phyloP scores from a whole-genome alignment of 2,888 invertebrate species.

The Caenorhabditis sp. region DNA sequence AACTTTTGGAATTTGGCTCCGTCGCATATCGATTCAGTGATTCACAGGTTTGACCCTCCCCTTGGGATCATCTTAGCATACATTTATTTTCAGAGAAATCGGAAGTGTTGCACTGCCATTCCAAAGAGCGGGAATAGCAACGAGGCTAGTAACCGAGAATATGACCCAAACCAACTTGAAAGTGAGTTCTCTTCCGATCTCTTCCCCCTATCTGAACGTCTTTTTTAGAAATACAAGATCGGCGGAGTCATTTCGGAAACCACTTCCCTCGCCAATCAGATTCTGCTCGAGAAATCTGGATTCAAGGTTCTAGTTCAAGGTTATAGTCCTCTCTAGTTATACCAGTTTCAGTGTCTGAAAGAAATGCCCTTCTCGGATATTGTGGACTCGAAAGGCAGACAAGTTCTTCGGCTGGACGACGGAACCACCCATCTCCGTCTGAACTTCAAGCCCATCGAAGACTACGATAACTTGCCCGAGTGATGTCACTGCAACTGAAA shows the following conservation, averaged over 20 bases:
- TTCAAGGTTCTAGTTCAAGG: conserved; percentile 7
- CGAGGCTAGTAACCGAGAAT: conserved; percentile 12
- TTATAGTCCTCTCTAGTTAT: not conserved
- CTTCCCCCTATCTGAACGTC: too few species aligned
- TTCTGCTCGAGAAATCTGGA: conserved; percentile 26
- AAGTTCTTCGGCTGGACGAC: conserved; percentile 32
- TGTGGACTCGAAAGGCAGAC: conserved; percentile 27
- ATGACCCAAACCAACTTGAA: conserved; percentile 27
- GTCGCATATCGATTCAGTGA: conserved; percentile 8
- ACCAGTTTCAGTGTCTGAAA: conserved; percentile 34
- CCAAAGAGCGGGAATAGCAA: conserved; percentile 21
- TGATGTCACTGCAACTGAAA: too few species aligned
- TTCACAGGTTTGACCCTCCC: not conserved
- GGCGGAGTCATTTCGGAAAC: conserved; percentile 39
- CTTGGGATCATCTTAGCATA: not conserved
- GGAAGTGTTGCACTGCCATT: conserved; percentile 28
- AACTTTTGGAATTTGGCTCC: conserved; percentile 38
- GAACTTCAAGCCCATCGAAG: conserved; percentile 36
- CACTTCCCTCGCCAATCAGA: conserved; percentile 24
- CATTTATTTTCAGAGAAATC: conserved; percentile 7
- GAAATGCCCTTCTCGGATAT: conserved; percentile 27
- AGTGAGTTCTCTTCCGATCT: not conserved
- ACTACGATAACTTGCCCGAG: conserved; percentile 27
- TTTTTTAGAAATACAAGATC: conserved; percentile 28
- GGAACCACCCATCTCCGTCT: conserved; percentile 24